Conservation (phyloP, 1,140 invertebrate genomes). For the Scaptomyza montana region DNA sequence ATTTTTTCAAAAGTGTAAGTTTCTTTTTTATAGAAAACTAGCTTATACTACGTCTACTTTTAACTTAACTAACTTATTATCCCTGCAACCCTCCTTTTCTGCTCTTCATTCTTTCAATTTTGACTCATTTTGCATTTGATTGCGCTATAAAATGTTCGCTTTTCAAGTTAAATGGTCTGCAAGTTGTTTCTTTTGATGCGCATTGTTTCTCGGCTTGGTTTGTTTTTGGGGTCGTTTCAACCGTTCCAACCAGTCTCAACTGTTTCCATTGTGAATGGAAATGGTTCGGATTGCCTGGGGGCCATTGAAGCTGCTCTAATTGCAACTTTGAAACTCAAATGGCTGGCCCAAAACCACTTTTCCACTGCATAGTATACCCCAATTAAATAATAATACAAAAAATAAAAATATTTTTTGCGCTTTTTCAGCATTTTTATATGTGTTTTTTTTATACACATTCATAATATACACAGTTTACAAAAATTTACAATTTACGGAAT, state of each 20-base stretch:
- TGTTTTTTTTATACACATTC: conserved; percentile 11
- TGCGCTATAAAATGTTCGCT: conserved; percentile 23
- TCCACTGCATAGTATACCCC: conserved; percentile 34
- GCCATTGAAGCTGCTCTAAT: conserved; percentile 74
- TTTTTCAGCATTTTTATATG: conserved; percentile 44
- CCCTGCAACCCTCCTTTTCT: background rate
- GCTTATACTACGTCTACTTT: too few species aligned
- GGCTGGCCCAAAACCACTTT: conserved; percentile 39
- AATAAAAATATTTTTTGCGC: conserved; percentile 74
- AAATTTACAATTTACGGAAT: conserved; percentile 25
- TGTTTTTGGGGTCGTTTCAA: conserved; percentile 1
- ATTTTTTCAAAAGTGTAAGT: too few species aligned
- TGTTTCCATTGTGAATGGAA: conserved; percentile 66
- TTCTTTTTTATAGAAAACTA: too few species aligned
- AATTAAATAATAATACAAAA: conserved; percentile 58
- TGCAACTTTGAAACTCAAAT: conserved; percentile 82
- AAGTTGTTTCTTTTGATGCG: conserved; percentile 75
- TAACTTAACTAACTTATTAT: too few species aligned
- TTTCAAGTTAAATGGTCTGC: conserved; percentile 71
- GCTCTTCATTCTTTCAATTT: background rate
- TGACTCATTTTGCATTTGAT: conserved; percentile 24
- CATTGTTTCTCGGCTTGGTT: conserved; percentile 57
- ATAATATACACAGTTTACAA: conserved; percentile 36
- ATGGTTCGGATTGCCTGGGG: conserved; percentile 24
- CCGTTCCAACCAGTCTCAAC: conserved; percentile 52